Evolutionary conservation across 2,113 vertebrate species (phyloP), one percentile per base, ranked within the genome.

Genomic region (Colaptes auratus): DNA sequence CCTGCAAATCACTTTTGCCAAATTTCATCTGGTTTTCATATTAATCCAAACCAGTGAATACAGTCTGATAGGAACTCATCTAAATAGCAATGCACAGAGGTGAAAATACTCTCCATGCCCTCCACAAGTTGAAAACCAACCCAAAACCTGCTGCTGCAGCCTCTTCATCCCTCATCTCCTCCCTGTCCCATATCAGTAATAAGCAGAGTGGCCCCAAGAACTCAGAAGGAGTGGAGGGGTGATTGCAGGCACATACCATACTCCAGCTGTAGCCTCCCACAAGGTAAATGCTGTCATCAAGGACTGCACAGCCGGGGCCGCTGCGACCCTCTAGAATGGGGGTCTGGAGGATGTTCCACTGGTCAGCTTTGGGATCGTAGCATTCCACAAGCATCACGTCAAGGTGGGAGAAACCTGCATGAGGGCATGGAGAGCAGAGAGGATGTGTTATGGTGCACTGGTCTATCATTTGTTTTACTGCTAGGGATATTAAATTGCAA

Each of bases 251-350:
- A 96, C 97, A 9, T 97, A 99, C 99, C 99, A 99, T 99, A 94
- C 99, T 99, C 99, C 99, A 99, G 97, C 99, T 99, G 97, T 99
- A 99, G 92, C 99, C 99, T 27, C 99, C 99, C 19, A 99, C 98
- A 11, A 99, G 98, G 95, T 99, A 99, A 97, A 99, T 99, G 88
- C 98, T 99, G 96, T 99, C 99, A 2, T 99, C 99, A 36, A 99
- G 97, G 77, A 98, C 99, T 10, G 99, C 98, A 2, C 99, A 99
- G 88, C 99, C 99, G 12, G 99, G 99, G 24, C 99, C 99, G 48
- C 99, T 99, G 92, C 99, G 99, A 15, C 99, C 99, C 95, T 99
- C 99, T 93, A 99, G 95, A 94, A 99, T 99, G 46, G 99, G 99
- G 18, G 99, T 99, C 96, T 99, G 99, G 44, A 99, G 98, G 96